Evolutionary conservation across 2,888 invertebrate genomes (phyloP).

Genomic region (Furcula furcula): DNA sequence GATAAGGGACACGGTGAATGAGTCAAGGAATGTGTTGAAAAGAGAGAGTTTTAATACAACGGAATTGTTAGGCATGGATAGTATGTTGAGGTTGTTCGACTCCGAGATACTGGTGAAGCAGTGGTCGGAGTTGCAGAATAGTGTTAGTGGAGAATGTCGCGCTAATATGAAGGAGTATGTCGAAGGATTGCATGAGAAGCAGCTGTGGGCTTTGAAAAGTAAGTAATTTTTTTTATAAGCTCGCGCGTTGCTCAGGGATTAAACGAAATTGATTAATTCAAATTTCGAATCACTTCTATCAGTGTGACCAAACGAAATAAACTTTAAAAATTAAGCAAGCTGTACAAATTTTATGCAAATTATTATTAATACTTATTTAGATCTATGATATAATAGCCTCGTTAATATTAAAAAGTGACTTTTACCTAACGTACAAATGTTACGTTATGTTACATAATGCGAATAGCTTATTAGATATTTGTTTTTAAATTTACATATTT

Average conservation of each 20-base stretch:
- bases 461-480: slow-evolving; percentile 7
- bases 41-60: slow-evolving; percentile 34
- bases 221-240: slow-evolving; percentile 56
- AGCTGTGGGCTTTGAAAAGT: slow-evolving; percentile 88
- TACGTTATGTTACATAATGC: slow-evolving; percentile 19
- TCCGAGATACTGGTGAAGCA: slow-evolving; percentile 79
- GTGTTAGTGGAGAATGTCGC: slow-evolving; percentile 75
- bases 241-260: no score
- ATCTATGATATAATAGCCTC: slow-evolving; percentile 13
- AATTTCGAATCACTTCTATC: background rate
- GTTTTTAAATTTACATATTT: slow-evolving; percentile 13
- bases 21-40: slow-evolving; percentile 50
- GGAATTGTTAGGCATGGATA: slow-evolving; percentile 65
- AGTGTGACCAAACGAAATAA: background rate
- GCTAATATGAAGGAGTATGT: slow-evolving; percentile 83
- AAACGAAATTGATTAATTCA: background rate
- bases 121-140: slow-evolving; percentile 75
- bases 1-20: slow-evolving; percentile 60
- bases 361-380: background rate
- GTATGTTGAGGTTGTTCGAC: slow-evolving; percentile 80
- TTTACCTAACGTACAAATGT: slow-evolving; percentile 25
- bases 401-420: slow-evolving; percentile 16
- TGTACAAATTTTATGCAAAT: slow-evolving; percentile 1
- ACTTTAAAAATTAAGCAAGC: slow-evolving; percentile 2
- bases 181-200: slow-evolving; percentile 77